phyloP scores from a whole-genome alignment of 2,797 vertebrate species.

The Myotis daubentonii region DNA sequence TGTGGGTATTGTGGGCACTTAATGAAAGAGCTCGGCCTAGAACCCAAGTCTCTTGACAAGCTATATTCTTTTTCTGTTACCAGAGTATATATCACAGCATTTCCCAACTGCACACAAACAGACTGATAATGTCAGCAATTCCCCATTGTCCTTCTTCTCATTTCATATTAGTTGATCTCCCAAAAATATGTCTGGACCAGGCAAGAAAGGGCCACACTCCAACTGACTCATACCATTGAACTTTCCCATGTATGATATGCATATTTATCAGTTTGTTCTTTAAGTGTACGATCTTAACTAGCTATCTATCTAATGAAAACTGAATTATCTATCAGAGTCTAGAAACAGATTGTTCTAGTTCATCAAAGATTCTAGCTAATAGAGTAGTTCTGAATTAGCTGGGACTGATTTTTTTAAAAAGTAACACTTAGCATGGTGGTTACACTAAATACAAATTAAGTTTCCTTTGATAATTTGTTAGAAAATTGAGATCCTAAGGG shows the following conservation, averaged over 20 bases:
- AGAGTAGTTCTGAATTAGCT: conserved; percentile 38
- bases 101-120: background rate
- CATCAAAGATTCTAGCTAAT: conserved; percentile 27
- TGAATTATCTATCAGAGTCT: conserved; percentile 22
- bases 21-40: background rate
- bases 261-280: conserved; percentile 43
- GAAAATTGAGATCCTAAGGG: background rate
- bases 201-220: background rate
- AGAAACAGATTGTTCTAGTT: conserved; percentile 45
- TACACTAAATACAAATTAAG: conserved; percentile 8
- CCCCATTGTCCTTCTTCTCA: background rate
- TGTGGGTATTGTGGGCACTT: background rate
- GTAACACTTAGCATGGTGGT: background rate
- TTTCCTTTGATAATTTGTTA: background rate
- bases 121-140: conserved; percentile 28
- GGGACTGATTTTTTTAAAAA: conserved; percentile 13
- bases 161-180: background rate
- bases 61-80: background rate
- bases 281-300: conserved; percentile 50
- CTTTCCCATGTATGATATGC: background rate
- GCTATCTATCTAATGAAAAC: conserved; percentile 45
- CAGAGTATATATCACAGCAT: background rate
- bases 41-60: background rate
- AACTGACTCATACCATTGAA: conserved; percentile 23
- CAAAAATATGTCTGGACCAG: conserved; percentile 23